These are phyloP conservation scores for Meles meles DNA, from an alignment of 2,113 vertebrate species.

Conservation along the genomic window DNA sequence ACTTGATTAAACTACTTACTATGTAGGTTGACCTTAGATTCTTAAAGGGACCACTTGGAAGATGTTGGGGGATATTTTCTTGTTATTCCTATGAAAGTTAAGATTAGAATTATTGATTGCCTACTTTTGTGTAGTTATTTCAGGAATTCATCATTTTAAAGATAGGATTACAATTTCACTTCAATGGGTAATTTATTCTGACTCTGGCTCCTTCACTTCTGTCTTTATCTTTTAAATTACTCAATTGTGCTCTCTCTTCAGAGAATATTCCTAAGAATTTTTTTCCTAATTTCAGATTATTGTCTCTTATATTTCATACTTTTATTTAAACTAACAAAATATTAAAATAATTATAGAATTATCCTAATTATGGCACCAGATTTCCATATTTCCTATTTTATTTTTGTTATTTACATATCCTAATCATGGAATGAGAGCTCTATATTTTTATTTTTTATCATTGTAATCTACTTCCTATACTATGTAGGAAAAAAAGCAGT, in stretches of 20 bases:
- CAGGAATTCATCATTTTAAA: slow-evolving; percentile 47
- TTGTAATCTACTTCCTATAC: background rate
- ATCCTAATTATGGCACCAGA: background rate
- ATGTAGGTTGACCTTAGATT: background rate
- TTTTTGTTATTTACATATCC: background rate
- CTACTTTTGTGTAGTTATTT: slow-evolving; percentile 48
- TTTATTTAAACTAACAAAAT: slow-evolving; percentile 25
- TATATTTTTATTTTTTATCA: background rate
- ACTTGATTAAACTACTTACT: too few relatives aligned
- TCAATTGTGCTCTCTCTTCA: slow-evolving; percentile 12
- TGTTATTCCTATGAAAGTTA: slow-evolving; percentile 28
- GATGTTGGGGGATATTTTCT: slow-evolving; percentile 30
- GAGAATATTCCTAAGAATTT: background rate
- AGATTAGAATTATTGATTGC: slow-evolving; percentile 46
- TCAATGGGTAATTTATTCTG: slow-evolving; percentile 48
- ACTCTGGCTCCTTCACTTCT: slow-evolving; percentile 5
- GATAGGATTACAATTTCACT: slow-evolving; percentile 35
- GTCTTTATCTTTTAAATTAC: slow-evolving; percentile 24
- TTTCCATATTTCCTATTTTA: background rate
- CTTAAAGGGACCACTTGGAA: slow-evolving; percentile 39
- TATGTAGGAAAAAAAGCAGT: background rate
- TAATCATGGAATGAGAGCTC: background rate
- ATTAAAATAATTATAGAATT: slow-evolving; percentile 15
- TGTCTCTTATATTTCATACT: background rate
- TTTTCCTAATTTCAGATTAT: slow-evolving; percentile 16